phyloP scores from a whole-genome alignment of 1,140 invertebrate species.

The Euwallacea fornicatus region DNA sequence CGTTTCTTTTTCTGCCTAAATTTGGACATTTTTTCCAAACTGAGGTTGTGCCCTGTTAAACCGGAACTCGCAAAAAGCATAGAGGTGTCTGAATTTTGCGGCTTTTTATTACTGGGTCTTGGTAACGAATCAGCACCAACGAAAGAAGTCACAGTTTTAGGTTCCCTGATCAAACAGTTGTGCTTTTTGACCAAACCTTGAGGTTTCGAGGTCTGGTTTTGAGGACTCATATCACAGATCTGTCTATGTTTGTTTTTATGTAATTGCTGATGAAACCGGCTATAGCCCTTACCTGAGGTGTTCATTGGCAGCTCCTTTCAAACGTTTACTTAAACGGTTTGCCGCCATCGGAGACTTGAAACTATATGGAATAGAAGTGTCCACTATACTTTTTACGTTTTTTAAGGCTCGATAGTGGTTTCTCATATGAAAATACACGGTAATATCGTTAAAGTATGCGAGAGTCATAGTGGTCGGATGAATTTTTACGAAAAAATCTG shows the following conservation, averaged over 20 bases:
- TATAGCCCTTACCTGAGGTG: conserved; percentile 11
- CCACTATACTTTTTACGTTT: conserved; percentile 42
- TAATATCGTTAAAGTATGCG: conserved; percentile 37
- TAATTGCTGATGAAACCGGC: background rate
- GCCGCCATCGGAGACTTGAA: conserved; percentile 33
- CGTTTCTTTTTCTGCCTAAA: conserved; percentile 14
- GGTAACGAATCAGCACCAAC: conserved; percentile 10
- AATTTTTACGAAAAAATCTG: conserved; percentile 12
- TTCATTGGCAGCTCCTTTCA: conserved; percentile 23
- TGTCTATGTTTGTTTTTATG: background rate
- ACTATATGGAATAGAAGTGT: conserved; percentile 43
- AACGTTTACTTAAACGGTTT: conserved; percentile 12
- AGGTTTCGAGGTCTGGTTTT: conserved; percentile 7
- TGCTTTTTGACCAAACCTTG: conserved; percentile 20
- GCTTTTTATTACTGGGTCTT: conserved; percentile 29
- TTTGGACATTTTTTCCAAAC: conserved; percentile 5
- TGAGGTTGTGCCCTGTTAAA: conserved; percentile 1
- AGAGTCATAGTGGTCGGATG: conserved; percentile 18
- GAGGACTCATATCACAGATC: conserved; percentile 18
- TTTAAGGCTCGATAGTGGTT: conserved; percentile 44
- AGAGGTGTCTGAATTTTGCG: no score
- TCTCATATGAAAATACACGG: conserved; percentile 45
- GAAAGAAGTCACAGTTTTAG: conserved; percentile 16
- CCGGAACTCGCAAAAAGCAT: background rate
- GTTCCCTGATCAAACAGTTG: conserved; percentile 26